phyloP scores from a whole-genome alignment of 2,113 vertebrate genomes.

The Oophaga pumilio region DNA sequence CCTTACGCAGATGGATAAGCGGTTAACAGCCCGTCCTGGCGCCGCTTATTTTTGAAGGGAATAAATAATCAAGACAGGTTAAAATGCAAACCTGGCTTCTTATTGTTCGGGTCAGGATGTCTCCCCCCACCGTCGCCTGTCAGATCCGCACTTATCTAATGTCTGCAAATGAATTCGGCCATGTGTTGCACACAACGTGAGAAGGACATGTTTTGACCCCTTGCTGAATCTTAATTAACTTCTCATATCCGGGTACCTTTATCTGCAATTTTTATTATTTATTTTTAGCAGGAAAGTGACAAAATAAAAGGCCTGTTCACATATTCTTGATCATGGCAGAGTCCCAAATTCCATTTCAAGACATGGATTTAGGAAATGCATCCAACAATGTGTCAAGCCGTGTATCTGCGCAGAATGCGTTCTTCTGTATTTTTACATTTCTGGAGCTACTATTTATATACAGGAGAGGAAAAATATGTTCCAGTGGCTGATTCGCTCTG shows the following conservation, averaged over 20 bases:
- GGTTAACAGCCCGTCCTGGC: not conserved
- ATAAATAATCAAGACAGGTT: not conserved
- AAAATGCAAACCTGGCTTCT: not conserved
- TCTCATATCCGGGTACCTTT: not conserved
- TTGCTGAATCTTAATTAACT: not conserved
- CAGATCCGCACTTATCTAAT: not conserved
- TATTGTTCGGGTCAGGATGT: not conserved
- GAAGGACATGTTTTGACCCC: not conserved
- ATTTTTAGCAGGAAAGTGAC: constrained; percentile 48
- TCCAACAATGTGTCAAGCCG: constrained; percentile 57
- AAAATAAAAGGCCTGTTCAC: constrained; percentile 55
- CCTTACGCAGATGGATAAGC: not conserved
- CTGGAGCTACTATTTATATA: constrained; percentile 55
- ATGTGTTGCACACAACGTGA: not conserved
- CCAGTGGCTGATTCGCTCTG: constrained; percentile 16
- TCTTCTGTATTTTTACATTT: constrained; percentile 50
- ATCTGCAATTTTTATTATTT: constrained; percentile 39
- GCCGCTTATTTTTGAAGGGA: not conserved
- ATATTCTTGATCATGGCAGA: constrained; percentile 35
- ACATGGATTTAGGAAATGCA: constrained; percentile 49
- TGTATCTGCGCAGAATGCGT: constrained; percentile 49
- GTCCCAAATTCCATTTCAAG: constrained; percentile 54
- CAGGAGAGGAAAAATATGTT: constrained; percentile 42
- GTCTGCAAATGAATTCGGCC: not conserved
- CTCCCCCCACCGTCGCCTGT: not conserved